phyloP scores from a whole-genome alignment of 35 echinoderm and acorn worm genomes.

The Anneissia japonica region DNA sequence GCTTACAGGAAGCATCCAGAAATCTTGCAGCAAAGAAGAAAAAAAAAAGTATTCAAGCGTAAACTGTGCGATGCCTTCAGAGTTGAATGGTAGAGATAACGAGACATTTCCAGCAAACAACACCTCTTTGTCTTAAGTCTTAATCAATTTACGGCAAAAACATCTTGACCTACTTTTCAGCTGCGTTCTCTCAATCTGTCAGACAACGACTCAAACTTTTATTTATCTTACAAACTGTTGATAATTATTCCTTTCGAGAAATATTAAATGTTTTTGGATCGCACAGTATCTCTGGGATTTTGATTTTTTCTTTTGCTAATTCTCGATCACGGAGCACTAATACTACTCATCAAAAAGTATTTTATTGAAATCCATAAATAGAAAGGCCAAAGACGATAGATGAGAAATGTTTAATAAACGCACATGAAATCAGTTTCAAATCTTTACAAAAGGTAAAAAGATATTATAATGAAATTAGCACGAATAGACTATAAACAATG shows the following conservation, averaged over 20 bases:
- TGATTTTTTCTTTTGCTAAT: too few species aligned
- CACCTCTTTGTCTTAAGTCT: not conserved
- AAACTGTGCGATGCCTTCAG: not conserved
- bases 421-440: too few species aligned
- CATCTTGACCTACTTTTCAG: not conserved
- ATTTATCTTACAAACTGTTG: not conserved
- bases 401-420: not conserved
- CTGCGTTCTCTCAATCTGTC: not conserved
- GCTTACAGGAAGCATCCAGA: not conserved
- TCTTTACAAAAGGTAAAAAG: too few species aligned
- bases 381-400: not conserved
- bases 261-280: not conserved
- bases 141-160: not conserved
- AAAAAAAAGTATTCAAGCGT: not conserved
- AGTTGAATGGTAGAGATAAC: not conserved
- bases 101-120: not conserved
- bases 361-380: not conserved
- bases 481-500: too few species aligned
- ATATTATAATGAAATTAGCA: too few species aligned
- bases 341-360: not conserved
- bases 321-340: not conserved
- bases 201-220: not conserved
- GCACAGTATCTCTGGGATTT: not conserved
- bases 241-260: not conserved
- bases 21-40: not conserved